Conservation (phyloP, 1,140 invertebrate genomes). For the Rhagoletis zephyria region DNA sequence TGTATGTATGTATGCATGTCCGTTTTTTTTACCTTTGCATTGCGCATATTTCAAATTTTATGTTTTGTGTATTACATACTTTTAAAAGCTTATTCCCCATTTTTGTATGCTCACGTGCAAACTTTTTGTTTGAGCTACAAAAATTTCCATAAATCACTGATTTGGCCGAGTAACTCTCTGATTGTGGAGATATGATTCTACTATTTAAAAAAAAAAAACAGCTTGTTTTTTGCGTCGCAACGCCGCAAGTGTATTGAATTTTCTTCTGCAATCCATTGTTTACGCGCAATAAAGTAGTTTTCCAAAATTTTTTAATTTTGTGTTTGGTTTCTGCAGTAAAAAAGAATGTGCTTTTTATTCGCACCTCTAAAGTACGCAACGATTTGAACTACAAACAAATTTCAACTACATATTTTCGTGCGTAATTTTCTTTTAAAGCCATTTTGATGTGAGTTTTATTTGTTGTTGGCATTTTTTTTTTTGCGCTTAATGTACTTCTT, state of each 20-base stretch:
- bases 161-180: too few relatives aligned
- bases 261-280: too few relatives aligned
- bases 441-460: not conserved
- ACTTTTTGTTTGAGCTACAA: not conserved
- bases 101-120: not conserved
- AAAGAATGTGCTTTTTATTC: constrained; percentile 9
- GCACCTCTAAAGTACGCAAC: not conserved
- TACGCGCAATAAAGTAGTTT: too few relatives aligned
- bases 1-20: too few relatives aligned
- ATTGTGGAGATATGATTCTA: too few relatives aligned
- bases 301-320: too few relatives aligned
- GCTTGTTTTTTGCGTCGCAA: too few relatives aligned
- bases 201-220: too few relatives aligned
- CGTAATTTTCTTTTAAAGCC: constrained; percentile 3
- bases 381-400: constrained; percentile 23
- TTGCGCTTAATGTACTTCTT: not conserved
- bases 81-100: constrained; percentile 38
- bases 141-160: not conserved
- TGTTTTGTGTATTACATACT: constrained; percentile 36
- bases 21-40: not conserved
- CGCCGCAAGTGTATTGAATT: too few relatives aligned
- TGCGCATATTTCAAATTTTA: constrained; percentile 9
- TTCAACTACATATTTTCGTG: constrained; percentile 18
- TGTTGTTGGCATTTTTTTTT: not conserved
- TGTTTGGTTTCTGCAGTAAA: not conserved